A percentile compares a stretch with the other conserved stretches of the same genome.
phyloP scores from a whole-genome alignment of 2,888 invertebrate genomes.

The Hirtodrosophila histrioides region DNA sequence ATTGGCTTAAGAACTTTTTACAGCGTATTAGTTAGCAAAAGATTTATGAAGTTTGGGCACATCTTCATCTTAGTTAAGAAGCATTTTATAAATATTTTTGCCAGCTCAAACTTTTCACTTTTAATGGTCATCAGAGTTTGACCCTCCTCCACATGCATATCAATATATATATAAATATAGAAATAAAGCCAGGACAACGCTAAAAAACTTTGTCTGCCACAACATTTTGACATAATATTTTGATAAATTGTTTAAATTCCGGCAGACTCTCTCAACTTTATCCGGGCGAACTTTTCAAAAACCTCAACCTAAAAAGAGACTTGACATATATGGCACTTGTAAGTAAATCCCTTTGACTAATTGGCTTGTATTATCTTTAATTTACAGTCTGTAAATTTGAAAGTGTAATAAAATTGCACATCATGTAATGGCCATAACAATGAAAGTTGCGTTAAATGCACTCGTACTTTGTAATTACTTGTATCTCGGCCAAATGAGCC shows the following conservation, averaged over 20 bases:
- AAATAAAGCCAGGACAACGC: slow-evolving; percentile 27
- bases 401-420: slow-evolving; percentile 2
- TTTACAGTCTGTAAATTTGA: not conserved
- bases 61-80: slow-evolving; percentile 39
- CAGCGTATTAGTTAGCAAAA: slow-evolving; percentile 70
- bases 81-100: slow-evolving; percentile 51
- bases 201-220: slow-evolving; percentile 57
- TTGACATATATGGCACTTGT: not conserved
- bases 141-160: slow-evolving; percentile 41
- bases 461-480: slow-evolving; percentile 40
- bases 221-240: slow-evolving; percentile 71
- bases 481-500: slow-evolving; percentile 18
- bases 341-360: slow-evolving; percentile 37
- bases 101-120: slow-evolving; percentile 70
- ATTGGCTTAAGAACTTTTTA: slow-evolving; percentile 70
- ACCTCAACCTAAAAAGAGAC: not conserved
- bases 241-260: slow-evolving; percentile 74
- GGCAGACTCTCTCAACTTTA: slow-evolving; percentile 14
- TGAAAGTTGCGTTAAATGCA: slow-evolving; percentile 58
- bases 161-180: slow-evolving; percentile 42
- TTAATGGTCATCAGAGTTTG: slow-evolving; percentile 73
- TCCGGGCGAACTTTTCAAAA: slow-evolving; percentile 7
- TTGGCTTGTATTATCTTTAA: slow-evolving; percentile 17
- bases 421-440: slow-evolving; percentile 55
- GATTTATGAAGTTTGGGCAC: slow-evolving; percentile 74